Conservation (phyloP, 2,888 invertebrate genomes). For the Gortyna flavago region DNA sequence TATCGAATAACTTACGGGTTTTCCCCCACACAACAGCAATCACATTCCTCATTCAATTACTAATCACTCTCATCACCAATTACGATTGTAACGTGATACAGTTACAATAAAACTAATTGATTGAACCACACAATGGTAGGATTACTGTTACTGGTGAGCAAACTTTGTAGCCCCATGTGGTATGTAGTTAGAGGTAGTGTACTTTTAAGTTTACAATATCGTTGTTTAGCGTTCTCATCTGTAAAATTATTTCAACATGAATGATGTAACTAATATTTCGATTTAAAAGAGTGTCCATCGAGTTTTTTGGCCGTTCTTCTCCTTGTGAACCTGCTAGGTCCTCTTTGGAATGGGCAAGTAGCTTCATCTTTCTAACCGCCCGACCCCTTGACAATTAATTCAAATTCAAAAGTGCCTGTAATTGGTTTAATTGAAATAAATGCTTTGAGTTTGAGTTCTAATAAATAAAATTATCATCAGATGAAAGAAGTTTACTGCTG, state of each 20-base stretch:
- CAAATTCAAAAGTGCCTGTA: neutral
- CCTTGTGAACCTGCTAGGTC: too few relatives aligned
- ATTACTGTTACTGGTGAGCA: slow-evolving; percentile 12
- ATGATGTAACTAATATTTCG: neutral
- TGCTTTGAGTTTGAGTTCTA: too few relatives aligned
- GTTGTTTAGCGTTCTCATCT: too few relatives aligned
- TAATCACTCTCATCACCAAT: slow-evolving; percentile 39
- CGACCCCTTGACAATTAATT: neutral
- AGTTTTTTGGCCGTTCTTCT: neutral
- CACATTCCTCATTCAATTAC: neutral
- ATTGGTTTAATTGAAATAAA: too few relatives aligned
- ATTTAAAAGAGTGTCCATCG: neutral
- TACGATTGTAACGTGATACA: slow-evolving; percentile 48
- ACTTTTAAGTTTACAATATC: neutral
- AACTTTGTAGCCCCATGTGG: slow-evolving; percentile 21
- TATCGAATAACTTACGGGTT: neutral
- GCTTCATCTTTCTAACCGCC: neutral
- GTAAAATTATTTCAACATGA: too few relatives aligned
- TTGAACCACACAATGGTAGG: slow-evolving; percentile 33
- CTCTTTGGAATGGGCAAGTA: neutral
- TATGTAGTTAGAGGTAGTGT: neutral
- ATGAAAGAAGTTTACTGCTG: neutral
- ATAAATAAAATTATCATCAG: neutral
- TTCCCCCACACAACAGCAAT: neutral
- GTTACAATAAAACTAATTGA: slow-evolving; percentile 43